Evolutionary conservation across 2,113 vertebrate species (phyloP).

Genomic region (Plecturocebus donacophilus): DNA sequence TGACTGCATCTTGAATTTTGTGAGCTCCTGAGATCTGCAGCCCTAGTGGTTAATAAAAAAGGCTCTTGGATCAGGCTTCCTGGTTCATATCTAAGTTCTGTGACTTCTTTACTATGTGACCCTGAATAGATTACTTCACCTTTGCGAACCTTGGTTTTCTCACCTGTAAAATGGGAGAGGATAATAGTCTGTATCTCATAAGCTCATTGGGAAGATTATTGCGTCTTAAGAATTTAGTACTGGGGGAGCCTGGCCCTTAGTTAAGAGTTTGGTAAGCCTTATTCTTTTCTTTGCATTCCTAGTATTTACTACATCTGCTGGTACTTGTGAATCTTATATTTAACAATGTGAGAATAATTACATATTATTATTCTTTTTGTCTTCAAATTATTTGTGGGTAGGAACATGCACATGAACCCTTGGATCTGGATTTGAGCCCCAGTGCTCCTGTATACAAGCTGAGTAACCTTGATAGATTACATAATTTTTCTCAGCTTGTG

Average conservation of each 20-base stretch:
- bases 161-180: background rate
- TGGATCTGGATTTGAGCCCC: background rate
- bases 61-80: background rate
- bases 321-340: background rate
- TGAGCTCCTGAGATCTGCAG: background rate
- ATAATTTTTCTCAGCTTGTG: background rate
- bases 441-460: background rate
- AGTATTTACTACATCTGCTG: background rate
- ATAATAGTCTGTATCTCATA: background rate
- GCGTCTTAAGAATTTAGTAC: background rate
- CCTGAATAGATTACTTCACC: background rate
- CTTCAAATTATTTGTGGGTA: background rate
- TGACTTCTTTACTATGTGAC: background rate
- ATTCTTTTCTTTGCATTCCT: background rate
- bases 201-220: background rate
- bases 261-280: background rate
- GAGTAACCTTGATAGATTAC: background rate
- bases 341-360: background rate
- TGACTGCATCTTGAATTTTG: background rate
- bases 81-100: background rate
- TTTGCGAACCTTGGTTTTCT: background rate
- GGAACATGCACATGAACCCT: background rate
- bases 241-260: background rate
- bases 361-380: background rate
- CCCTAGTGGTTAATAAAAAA: background rate